Conservation (phyloP, 2,797 vertebrate species). For the Ficedula albicollis region DNA sequence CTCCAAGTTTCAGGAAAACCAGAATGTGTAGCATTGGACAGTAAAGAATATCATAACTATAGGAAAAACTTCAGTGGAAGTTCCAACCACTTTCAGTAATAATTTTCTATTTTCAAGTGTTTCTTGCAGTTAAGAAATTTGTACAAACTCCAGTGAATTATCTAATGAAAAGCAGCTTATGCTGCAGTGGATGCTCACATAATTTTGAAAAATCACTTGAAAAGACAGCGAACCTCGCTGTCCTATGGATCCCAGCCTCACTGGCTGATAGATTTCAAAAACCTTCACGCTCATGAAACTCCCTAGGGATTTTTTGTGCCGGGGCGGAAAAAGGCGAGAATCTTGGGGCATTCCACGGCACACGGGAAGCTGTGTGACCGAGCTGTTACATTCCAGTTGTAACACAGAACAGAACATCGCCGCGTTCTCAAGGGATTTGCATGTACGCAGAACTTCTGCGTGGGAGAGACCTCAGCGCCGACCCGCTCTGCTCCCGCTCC, state of each 20-base stretch:
- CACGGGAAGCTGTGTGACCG: rapidly evolving
- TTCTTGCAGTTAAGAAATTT: background rate
- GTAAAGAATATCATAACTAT: background rate
- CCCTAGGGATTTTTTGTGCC: background rate
- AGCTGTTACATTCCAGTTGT: background rate
- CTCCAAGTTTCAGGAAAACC: background rate
- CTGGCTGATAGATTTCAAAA: background rate
- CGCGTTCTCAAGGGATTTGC: background rate
- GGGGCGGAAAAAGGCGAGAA: rapidly evolving
- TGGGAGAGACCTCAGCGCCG: background rate
- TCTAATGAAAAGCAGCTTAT: background rate
- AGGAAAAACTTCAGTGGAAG: background rate
- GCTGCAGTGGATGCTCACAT: background rate
- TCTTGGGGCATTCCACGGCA: rapidly evolving
- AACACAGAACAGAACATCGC: rapidly evolving
- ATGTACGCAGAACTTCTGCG: rapidly evolving
- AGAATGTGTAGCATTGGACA: background rate
- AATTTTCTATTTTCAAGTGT: background rate
- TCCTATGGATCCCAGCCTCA: background rate
- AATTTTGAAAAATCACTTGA: background rate
- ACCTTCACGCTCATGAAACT: background rate
- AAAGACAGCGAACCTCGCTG: background rate
- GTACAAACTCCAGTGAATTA: background rate
- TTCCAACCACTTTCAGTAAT: rapidly evolving
- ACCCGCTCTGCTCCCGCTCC: background rate